A percentile compares a stretch with the other conserved stretches of the same genome.
Conservation (phyloP, 2,113 vertebrate species). For the Anser brachyrhynchus region DNA sequence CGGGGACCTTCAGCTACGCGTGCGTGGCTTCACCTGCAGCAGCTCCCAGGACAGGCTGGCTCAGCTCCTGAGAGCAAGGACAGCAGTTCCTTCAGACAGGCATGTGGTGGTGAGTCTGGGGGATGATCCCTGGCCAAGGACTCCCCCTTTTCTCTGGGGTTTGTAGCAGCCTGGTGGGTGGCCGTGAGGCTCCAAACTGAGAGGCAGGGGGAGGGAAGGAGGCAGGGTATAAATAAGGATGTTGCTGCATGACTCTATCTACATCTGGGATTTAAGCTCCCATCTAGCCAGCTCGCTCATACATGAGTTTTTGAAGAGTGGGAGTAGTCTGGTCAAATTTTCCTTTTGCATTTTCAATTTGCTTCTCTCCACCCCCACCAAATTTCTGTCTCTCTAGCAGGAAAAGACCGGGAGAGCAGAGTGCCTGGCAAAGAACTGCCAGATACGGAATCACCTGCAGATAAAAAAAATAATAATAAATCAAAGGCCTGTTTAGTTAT, state of each 20-base stretch:
- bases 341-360: neutral
- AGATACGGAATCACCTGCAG: neutral
- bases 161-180: neutral
- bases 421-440: neutral
- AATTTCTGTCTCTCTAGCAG: neutral
- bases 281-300: neutral
- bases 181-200: neutral
- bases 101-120: neutral
- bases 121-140: neutral
- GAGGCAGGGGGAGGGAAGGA: neutral
- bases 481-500: neutral
- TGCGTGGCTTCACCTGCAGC: neutral
- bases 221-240: neutral
- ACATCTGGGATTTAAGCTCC: neutral
- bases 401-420: neutral
- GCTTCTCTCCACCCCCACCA: neutral
- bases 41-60: neutral
- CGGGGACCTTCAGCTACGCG: accelerated
- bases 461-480: neutral
- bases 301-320: neutral
- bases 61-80: neutral
- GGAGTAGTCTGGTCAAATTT: neutral
- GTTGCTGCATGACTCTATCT: neutral
- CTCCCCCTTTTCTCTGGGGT: neutral
- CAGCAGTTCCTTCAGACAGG: neutral